These are phyloP conservation scores for Heliocidaris tuberculata DNA, from an alignment of 35 echinoderm and acorn worm genomes.

Conservation along the genomic window DNA sequence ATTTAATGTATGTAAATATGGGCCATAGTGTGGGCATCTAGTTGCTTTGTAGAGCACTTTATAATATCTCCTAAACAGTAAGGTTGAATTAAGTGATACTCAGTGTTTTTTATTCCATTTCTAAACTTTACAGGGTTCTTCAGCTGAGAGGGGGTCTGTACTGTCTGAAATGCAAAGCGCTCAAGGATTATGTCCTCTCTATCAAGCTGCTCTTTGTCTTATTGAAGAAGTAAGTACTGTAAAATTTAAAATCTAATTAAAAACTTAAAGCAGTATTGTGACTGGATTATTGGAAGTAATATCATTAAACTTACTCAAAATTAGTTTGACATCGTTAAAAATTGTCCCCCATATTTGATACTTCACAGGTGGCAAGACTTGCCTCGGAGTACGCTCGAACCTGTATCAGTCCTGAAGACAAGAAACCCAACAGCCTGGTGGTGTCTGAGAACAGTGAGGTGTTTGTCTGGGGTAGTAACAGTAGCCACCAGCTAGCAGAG, in stretches of 20 bases:
- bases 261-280: no score
- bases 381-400: constrained; percentile 93
- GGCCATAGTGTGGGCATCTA: no score
- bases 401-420: constrained; percentile 91
- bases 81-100: background rate
- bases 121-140: constrained; percentile 64
- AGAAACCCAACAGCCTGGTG: constrained; percentile 65
- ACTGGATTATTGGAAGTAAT: no score
- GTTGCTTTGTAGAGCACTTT: no score
- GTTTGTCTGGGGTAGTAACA: constrained; percentile 99
- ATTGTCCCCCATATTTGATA: background rate
- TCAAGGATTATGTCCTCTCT: constrained; percentile 83
- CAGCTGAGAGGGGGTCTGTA: constrained; percentile 67
- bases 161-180: constrained; percentile 73
- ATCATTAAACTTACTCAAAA: no score
- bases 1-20: no score
- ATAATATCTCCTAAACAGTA: background rate
- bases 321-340: no score
- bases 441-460: constrained; percentile 98
- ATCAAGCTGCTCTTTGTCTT: constrained; percentile 94
- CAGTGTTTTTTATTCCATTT: background rate
- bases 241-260: background rate
- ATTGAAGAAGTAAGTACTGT: constrained; percentile 80
- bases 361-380: constrained; percentile 67
- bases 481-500: constrained; percentile 97